Evolutionary conservation across 2,888 invertebrate species (phyloP).

Genomic region (Physocephala rufipes): DNA sequence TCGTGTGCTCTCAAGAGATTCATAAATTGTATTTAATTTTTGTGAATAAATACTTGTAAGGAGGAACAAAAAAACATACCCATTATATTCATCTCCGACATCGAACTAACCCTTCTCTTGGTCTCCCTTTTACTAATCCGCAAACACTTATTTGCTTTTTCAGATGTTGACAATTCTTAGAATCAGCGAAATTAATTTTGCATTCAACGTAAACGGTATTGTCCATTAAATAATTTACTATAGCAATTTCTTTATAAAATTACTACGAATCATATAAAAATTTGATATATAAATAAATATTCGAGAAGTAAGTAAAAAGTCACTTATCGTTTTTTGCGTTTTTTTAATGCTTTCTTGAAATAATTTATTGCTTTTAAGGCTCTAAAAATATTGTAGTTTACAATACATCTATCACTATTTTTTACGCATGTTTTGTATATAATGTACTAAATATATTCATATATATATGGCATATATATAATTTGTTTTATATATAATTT

Average conservation of each 20-base stretch:
- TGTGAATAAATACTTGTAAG: neutral
- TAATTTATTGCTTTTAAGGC: slow-evolving; percentile 61
- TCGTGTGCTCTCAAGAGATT: neutral
- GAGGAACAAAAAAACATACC: no score
- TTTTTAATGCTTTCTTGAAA: slow-evolving; percentile 35
- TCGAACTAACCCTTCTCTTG: neutral
- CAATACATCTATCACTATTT: slow-evolving; percentile 47
- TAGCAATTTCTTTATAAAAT: no score
- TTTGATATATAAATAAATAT: neutral
- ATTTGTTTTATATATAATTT: slow-evolving; percentile 32
- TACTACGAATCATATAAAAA: neutral
- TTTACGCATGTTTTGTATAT: slow-evolving; percentile 31
- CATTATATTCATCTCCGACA: no score
- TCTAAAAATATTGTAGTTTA: slow-evolving; percentile 65
- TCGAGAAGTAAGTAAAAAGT: no score
- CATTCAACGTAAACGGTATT: no score
- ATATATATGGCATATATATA: slow-evolving; percentile 16
- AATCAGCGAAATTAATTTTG: no score
- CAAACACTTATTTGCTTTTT: no score
- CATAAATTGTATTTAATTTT: neutral
- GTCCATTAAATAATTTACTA: no score
- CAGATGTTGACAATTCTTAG: no score
- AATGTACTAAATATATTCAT: slow-evolving; percentile 12
- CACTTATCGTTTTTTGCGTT: neutral
- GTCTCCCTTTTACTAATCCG: no score